phyloP scores from a whole-genome alignment of 2,797 vertebrate genomes.

The Chromis chromis region DNA sequence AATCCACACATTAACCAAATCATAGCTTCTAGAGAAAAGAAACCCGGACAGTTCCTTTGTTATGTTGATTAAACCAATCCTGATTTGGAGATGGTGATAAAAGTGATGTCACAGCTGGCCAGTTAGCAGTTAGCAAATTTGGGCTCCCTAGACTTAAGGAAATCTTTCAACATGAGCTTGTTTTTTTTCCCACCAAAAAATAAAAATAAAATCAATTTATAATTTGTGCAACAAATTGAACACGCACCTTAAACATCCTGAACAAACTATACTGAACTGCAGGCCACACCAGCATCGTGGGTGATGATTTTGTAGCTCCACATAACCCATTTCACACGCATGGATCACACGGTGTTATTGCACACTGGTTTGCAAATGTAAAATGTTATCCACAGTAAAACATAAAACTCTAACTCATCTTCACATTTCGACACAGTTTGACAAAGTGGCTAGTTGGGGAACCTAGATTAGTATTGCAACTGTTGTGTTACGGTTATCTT shows the following conservation, averaged over 20 bases:
- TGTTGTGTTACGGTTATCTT: slow-evolving; percentile 63
- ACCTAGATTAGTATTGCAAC: slow-evolving; percentile 71
- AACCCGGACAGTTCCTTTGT: slow-evolving; percentile 51
- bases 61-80: slow-evolving; percentile 53
- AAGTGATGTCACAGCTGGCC: slow-evolving; percentile 60
- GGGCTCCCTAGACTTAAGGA: slow-evolving; percentile 60
- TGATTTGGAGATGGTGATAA: slow-evolving; percentile 61
- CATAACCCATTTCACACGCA: slow-evolving; percentile 42
- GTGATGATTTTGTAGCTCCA: slow-evolving; percentile 49
- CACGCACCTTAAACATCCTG: slow-evolving; percentile 41
- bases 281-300: slow-evolving; percentile 63
- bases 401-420: slow-evolving; percentile 59
- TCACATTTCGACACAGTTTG: slow-evolving; percentile 75
- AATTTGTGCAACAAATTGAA: slow-evolving; percentile 55
- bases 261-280: slow-evolving; percentile 49
- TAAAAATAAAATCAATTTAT: slow-evolving; percentile 13
- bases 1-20: slow-evolving; percentile 81
- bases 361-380: slow-evolving; percentile 73
- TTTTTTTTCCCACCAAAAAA: background rate
- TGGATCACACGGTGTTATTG: slow-evolving; percentile 71
- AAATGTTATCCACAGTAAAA: slow-evolving; percentile 71
- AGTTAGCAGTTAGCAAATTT: slow-evolving; percentile 57
- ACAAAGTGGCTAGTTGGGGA: slow-evolving; percentile 64
- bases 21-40: slow-evolving; percentile 57
- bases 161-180: slow-evolving; percentile 38